phyloP scores from a whole-genome alignment of 1,140 invertebrate genomes.

The Drosophila repleta region DNA sequence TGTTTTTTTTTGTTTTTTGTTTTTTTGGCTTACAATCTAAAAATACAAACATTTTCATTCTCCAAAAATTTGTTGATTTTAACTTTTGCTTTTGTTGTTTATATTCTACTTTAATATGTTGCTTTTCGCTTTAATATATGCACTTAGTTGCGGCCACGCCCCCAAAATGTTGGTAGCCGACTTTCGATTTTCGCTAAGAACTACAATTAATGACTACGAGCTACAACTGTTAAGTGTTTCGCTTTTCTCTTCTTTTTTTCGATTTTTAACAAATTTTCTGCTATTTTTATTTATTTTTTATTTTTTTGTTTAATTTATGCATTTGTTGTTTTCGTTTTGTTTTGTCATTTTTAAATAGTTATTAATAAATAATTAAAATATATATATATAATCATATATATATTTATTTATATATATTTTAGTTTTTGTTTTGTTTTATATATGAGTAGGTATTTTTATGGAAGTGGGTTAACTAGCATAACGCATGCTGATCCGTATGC shows the following conservation, averaged over 20 bases:
- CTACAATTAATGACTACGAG: constrained; percentile 80
- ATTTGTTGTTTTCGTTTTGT: constrained; percentile 40
- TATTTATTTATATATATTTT: constrained; percentile 41
- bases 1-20: too few relatives aligned
- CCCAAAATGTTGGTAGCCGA: constrained; percentile 41
- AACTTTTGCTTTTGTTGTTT: constrained; percentile 30
- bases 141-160: constrained; percentile 71
- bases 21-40: constrained; percentile 44
- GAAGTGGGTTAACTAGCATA: constrained; percentile 46
- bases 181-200: constrained; percentile 77
- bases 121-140: constrained; percentile 55
- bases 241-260: constrained; percentile 42
- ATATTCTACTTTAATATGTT: constrained; percentile 34
- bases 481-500: constrained; percentile 31
- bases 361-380: constrained; percentile 77
- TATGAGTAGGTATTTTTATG: constrained; percentile 56
- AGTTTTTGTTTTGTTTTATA: constrained; percentile 32
- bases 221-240: constrained; percentile 70
- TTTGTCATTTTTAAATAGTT: constrained; percentile 63
- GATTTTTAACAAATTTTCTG: constrained; percentile 56
- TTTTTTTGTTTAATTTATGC: constrained; percentile 45
- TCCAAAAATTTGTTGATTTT: constrained; percentile 22
- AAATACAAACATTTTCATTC: constrained; percentile 47
- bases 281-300: constrained; percentile 60
- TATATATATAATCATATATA: constrained; percentile 37